Conservation (phyloP, 2,888 invertebrate species). For the Heterodera filipjevi region DNA sequence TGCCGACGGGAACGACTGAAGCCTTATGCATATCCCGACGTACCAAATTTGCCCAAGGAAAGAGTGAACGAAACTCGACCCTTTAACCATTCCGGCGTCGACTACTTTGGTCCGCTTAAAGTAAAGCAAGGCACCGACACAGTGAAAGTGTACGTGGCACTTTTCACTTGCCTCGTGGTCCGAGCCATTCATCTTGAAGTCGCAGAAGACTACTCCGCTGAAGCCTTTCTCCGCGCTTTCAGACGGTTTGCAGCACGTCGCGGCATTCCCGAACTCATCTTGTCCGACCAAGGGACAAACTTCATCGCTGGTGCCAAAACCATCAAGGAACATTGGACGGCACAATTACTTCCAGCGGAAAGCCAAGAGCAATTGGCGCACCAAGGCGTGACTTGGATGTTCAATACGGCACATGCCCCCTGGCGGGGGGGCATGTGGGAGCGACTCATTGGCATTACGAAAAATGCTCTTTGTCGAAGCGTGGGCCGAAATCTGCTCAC, state of each 20-base stretch:
- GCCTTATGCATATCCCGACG: not conserved
- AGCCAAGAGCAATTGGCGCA: not conserved
- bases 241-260: not conserved
- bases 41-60: not conserved
- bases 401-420: constrained; percentile 6
- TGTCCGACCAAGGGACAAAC: not conserved
- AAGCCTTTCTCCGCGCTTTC: constrained; percentile 15
- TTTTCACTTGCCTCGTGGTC: constrained; percentile 25
- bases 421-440: constrained; percentile 28
- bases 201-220: not conserved
- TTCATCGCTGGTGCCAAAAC: not conserved
- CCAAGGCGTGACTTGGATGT: not conserved
- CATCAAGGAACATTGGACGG: not conserved
- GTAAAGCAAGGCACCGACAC: not conserved
- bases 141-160: constrained; percentile 19
- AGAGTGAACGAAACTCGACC: not conserved
- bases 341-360: not conserved
- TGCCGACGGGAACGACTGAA: not conserved
- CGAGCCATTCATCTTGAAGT: constrained; percentile 31
- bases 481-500: not conserved
- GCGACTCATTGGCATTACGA: constrained; percentile 15
- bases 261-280: not conserved
- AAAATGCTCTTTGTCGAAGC: constrained; percentile 9
- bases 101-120: constrained; percentile 12
- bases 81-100: not conserved